Conservation (phyloP, 2,797 vertebrate genomes). For the Eulemur albifrons region DNA sequence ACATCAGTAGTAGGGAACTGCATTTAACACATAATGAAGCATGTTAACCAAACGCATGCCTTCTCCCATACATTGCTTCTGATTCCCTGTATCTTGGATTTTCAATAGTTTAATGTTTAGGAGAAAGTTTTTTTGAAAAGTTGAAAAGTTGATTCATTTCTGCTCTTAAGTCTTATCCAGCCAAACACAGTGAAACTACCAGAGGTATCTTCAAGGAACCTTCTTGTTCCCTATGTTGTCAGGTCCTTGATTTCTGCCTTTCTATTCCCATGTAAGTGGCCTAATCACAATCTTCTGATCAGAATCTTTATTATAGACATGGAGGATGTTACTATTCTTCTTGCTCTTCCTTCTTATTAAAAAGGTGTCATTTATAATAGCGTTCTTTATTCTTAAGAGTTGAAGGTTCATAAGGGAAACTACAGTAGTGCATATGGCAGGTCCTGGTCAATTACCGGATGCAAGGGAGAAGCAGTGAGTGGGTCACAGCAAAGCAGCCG, state of each 20-base stretch:
- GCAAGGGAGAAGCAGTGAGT: neutral
- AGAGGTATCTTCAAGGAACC: neutral
- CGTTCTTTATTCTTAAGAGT: neutral
- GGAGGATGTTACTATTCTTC: neutral
- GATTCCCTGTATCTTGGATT: neutral
- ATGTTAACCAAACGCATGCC: neutral
- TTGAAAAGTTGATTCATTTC: conserved; percentile 9
- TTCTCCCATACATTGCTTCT: neutral
- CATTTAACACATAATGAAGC: neutral
- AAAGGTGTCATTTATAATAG: neutral
- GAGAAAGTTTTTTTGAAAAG: neutral
- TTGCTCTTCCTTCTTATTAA: neutral
- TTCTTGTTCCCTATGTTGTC: neutral
- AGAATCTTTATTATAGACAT: neutral
- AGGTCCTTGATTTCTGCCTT: neutral
- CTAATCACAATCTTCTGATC: neutral
- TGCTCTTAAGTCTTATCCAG: neutral
- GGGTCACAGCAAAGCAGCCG: neutral
- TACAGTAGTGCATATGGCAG: neutral
- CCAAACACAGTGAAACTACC: neutral
- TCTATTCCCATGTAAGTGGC: neutral
- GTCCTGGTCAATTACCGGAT: neutral
- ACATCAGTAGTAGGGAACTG: neutral
- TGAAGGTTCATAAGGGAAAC: neutral
- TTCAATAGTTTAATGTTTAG: neutral